Conservation (phyloP, 2,113 vertebrate genomes). For the Pristiophorus japonicus region DNA sequence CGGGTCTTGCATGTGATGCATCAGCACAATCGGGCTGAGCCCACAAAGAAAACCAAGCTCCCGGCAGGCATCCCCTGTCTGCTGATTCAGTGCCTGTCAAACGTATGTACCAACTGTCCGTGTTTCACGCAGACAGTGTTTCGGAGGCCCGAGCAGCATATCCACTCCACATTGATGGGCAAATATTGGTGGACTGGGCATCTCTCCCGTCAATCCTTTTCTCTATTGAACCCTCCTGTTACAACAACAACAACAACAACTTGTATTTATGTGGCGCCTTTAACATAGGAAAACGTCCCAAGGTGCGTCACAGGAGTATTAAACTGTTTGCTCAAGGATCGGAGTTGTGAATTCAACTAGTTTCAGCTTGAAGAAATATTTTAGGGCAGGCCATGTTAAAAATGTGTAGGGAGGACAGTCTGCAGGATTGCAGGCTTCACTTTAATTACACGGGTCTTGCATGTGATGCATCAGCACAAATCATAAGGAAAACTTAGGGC, state of each 20-base stretch:
- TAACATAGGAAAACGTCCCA: too few species aligned
- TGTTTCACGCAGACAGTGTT: background rate
- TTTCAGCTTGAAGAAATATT: slow-evolving; percentile 21
- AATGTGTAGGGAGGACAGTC: background rate
- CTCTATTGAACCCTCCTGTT: too few species aligned
- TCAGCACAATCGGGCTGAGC: background rate
- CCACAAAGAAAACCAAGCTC: background rate
- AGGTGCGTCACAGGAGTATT: too few species aligned
- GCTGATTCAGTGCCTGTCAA: background rate
- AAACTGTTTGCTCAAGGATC: background rate
- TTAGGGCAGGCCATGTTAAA: background rate
- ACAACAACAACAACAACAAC: too few species aligned
- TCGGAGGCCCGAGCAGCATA: background rate
- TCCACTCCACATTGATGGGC: background rate
- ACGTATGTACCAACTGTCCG: too few species aligned
- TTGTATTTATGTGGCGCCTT: too few species aligned
- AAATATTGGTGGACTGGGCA: background rate
- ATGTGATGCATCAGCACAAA: background rate
- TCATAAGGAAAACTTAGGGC: too few species aligned
- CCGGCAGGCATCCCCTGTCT: background rate
- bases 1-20: background rate
- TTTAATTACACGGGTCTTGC: background rate
- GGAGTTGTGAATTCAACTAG: background rate
- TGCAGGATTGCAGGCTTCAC: background rate
- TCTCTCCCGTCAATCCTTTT: background rate